phyloP scores from a whole-genome alignment of 2,797 vertebrate genomes.

The Remorina albescens region DNA sequence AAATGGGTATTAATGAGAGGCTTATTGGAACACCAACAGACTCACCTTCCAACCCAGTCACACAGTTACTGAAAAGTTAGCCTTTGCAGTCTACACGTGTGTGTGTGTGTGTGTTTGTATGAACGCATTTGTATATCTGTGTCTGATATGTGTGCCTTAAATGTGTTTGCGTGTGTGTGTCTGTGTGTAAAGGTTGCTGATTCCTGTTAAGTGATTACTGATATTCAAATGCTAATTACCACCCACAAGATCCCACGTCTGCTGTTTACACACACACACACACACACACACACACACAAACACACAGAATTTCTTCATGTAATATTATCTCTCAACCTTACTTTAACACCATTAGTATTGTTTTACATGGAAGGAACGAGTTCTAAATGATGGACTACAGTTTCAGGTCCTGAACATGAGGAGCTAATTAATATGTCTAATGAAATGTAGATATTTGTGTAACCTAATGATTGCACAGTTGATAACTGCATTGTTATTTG shows the following conservation, averaged over 20 bases:
- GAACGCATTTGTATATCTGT: background rate
- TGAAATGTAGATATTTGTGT: background rate
- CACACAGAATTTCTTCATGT: conserved; percentile 4
- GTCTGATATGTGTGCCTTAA: background rate
- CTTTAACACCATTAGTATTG: conserved; percentile 18
- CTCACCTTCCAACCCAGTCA: conserved; percentile 9
- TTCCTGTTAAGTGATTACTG: conserved; percentile 64
- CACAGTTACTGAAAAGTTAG: conserved; percentile 31
- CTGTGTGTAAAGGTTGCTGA: conserved; percentile 33
- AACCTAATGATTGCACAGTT: background rate
- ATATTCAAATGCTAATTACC: conserved; percentile 68
- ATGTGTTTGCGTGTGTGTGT: background rate
- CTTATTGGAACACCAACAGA: conserved; percentile 24
- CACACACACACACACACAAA: conserved; percentile 6
- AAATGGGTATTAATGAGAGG: conserved; percentile 72
- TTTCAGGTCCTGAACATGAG: background rate
- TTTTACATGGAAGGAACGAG: conserved; percentile 18
- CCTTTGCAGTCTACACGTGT: background rate
- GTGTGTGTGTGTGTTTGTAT: background rate
- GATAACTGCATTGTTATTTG: background rate
- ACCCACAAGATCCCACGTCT: conserved; percentile 45
- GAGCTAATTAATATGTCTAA: background rate
- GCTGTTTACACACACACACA: conserved; percentile 21
- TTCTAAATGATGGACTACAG: background rate
- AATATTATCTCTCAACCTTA: conserved; percentile 22